phyloP scores from a whole-genome alignment of 2,888 invertebrate species.

The Campoplex nolae region DNA sequence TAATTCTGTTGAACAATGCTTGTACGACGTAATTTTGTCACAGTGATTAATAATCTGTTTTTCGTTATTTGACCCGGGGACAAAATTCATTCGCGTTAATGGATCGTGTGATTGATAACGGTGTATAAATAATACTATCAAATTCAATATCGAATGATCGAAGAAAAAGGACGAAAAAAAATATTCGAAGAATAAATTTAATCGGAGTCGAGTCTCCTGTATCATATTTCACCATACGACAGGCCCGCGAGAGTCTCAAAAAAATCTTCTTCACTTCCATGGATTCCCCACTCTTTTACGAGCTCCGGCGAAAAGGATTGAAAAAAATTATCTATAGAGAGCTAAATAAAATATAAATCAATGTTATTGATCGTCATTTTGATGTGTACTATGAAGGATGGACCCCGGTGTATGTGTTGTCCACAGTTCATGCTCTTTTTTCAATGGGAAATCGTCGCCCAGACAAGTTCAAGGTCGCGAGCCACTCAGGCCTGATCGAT shows the following conservation, averaged over 20 bases:
- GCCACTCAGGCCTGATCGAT: conserved; percentile 63
- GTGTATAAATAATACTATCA: background rate
- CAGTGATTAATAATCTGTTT: background rate
- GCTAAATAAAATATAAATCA: conserved; percentile 48
- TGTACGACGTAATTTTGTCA: background rate
- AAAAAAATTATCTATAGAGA: conserved; percentile 8
- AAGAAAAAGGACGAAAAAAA: background rate
- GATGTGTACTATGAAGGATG: conserved; percentile 28
- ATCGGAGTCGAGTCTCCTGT: background rate
- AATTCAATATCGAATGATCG: background rate
- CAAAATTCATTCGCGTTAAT: background rate
- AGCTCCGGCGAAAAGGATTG: background rate
- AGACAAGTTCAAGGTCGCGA: conserved; percentile 66
- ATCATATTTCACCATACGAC: background rate
- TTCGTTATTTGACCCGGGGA: background rate
- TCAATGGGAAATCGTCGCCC: conserved; percentile 59
- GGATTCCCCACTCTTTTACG: conserved; percentile 1
- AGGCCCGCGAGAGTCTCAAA: background rate
- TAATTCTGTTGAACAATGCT: too few species aligned
- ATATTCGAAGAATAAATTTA: background rate
- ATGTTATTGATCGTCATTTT: conserved; percentile 61
- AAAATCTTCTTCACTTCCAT: conserved; percentile 3
- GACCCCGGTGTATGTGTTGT: conserved; percentile 13
- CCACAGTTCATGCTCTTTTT: conserved; percentile 52
- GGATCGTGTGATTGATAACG: background rate